Base-by-base conservation (phyloP, 2,888 invertebrate species). In the Calephelis perditalis region DNA sequence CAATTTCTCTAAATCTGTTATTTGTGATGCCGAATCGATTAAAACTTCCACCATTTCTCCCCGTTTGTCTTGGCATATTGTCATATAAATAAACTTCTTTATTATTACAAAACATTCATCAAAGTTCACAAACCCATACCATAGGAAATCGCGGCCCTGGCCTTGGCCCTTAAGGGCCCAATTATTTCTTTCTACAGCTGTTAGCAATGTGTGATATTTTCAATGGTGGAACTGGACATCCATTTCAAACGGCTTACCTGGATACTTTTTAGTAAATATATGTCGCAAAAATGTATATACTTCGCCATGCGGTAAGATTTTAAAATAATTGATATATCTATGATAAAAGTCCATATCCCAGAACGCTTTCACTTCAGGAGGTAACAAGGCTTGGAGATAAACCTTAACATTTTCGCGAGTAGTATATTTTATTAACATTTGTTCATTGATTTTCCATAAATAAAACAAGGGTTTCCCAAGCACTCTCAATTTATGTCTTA, bases 81-180 rank as follows among this genome's bases (percentile, higher is more conserved):
- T 74, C 7, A 70, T 65, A 45, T 66, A 64, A 35, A 82, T 69
- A 10, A 67, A 66, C 57, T 74, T 75, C 61, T 78, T 78, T 5
- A 84, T 73, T 61, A 71, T 73, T 37, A 52, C 60, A 54, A 82
- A 77, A 46, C 83, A 74, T 54, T 69, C 73, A 26, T 74, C 70
- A 60, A 76, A 85, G n/a, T 62, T 73, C 0, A 84, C 68, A 70
- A 76, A 84, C 63, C 74, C 67, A 60, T 79, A 84, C 81, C 79
- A 84, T 6, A 66, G 52, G 62, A 72, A 83, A 65, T 78, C 74
- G 44, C 69, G 67, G 11, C 74, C 75, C n/a, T n/a, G n/a, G n/a
- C n/a, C n/a, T n/a, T n/a, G n/a, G n/a, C n/a, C n/a, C 35, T 66
- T 63, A 15, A 81, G 63, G n/a, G 82, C 81, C 83, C 83, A 84